phyloP scores from a whole-genome alignment of 2,888 invertebrate genomes.

The Panzeria rudis region DNA sequence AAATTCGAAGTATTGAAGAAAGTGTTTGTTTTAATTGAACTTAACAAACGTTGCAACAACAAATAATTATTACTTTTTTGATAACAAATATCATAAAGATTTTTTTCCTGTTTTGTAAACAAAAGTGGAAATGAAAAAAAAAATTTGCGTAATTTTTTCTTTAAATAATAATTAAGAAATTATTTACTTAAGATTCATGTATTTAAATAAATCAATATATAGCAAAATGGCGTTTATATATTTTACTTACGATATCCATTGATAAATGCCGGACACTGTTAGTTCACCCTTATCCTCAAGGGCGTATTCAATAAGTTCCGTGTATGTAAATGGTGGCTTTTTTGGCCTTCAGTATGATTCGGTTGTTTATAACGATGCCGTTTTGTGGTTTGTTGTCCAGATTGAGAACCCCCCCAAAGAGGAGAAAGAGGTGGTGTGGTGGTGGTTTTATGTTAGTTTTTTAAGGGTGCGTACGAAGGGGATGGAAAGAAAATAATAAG shows the following conservation, averaged over 20 bases:
- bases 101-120: conserved; percentile 17
- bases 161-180: neutral
- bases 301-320: conserved; percentile 94
- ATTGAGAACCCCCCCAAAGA: conserved; percentile 21
- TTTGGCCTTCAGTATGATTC: conserved; percentile 84
- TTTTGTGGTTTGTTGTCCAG: conserved; percentile 75
- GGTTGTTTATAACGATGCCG: conserved; percentile 33
- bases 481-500: conserved; percentile 21
- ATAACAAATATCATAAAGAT: neutral
- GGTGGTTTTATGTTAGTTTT: conserved; percentile 8
- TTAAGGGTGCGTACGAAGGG: neutral
- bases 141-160: conserved; percentile 26
- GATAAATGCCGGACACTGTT: conserved; percentile 95
- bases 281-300: conserved; percentile 93
- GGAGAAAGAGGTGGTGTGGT: neutral
- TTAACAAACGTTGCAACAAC: conserved; percentile 66
- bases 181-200: conserved; percentile 32
- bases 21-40: conserved; percentile 44
- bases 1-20: conserved; percentile 12
- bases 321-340: conserved; percentile 95
- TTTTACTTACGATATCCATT: conserved; percentile 95
- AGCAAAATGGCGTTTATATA: conserved; percentile 78
- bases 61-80: conserved; percentile 14
- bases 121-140: conserved; percentile 55
- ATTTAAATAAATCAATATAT: conserved; percentile 59